Conservation (phyloP, 2,888 invertebrate species). For the Meliscaeva auricollis region DNA sequence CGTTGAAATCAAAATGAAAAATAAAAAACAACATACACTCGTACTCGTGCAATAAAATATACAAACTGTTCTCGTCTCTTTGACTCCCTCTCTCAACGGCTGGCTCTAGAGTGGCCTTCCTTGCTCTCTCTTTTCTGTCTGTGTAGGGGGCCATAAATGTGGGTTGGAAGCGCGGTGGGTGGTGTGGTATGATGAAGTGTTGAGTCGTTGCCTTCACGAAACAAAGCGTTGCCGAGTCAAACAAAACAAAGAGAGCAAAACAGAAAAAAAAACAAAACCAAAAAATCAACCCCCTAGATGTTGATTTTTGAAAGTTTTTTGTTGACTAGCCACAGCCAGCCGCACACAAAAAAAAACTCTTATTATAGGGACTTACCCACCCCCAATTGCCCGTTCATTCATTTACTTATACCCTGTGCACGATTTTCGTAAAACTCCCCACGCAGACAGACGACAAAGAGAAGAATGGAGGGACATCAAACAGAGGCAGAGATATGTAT, state of each 20-base stretch:
- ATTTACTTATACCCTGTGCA: conserved; percentile 5
- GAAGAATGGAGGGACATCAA: conserved; percentile 10
- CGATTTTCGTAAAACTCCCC: conserved; percentile 39
- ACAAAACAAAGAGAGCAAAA: conserved; percentile 42
- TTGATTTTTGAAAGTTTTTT: conserved; percentile 19
- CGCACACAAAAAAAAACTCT: conserved; percentile 40
- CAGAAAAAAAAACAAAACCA: conserved; percentile 1
- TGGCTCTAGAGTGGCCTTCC: conserved; percentile 49
- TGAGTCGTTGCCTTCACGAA: conserved; percentile 64
- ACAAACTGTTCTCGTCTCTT: conserved; percentile 53
- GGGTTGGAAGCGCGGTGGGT: conserved; percentile 8
- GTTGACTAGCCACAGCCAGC: conserved; percentile 33
- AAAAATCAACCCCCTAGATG: conserved; percentile 2
- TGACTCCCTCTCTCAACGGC: conserved; percentile 55
- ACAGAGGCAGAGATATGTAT: neutral
- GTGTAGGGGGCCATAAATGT: conserved; percentile 6
- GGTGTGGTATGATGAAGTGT: conserved; percentile 46
- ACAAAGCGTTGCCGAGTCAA: conserved; percentile 61
- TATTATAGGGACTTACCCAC: conserved; percentile 32
- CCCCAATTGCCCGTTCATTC: conserved; percentile 17
- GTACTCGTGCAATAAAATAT: conserved; percentile 41
- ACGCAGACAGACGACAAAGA: conserved; percentile 63
- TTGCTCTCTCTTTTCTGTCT: conserved; percentile 32
- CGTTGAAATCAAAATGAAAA: conserved; percentile 61
- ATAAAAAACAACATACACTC: conserved; percentile 45